phyloP scores from a whole-genome alignment of 2,888 invertebrate species.

The Drosophila infuscata region DNA sequence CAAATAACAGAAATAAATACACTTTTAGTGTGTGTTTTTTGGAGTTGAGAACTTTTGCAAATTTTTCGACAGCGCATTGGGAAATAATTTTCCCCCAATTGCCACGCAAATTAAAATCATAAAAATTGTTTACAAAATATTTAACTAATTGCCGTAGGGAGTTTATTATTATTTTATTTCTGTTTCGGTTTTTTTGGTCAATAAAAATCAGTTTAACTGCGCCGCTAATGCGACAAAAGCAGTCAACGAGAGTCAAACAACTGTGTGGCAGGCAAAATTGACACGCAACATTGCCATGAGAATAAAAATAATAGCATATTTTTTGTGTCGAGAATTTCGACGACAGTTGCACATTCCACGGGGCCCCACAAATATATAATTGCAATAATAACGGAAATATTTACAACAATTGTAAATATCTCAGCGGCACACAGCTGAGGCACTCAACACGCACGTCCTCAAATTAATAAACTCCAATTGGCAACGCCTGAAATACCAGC shows the following conservation, averaged over 20 bases:
- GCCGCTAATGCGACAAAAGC: slow-evolving; percentile 63
- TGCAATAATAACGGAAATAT: slow-evolving; percentile 82
- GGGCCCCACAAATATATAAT: slow-evolving; percentile 77
- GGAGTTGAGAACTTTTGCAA: slow-evolving; percentile 19
- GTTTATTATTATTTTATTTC: background rate
- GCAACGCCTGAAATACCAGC: slow-evolving; percentile 45
- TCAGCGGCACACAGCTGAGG: slow-evolving; percentile 44
- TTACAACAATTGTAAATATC: slow-evolving; percentile 81
- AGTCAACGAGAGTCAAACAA: slow-evolving; percentile 38
- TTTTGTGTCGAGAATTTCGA: slow-evolving; percentile 7
- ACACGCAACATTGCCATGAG: slow-evolving; percentile 67
- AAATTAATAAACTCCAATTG: slow-evolving; percentile 81
- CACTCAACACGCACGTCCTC: slow-evolving; percentile 71
- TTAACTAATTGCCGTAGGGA: slow-evolving; percentile 31
- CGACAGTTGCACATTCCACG: slow-evolving; percentile 31
- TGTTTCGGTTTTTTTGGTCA: slow-evolving; percentile 3
- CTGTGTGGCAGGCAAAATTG: slow-evolving; percentile 16
- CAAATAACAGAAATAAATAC: slow-evolving; percentile 48
- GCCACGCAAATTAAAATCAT: slow-evolving; percentile 34
- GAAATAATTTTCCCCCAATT: slow-evolving; percentile 26
- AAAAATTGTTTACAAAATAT: slow-evolving; percentile 40
- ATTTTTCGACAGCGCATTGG: slow-evolving; percentile 34
- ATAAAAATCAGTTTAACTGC: slow-evolving; percentile 66
- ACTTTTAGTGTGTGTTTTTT: slow-evolving; percentile 14
- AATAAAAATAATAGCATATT: slow-evolving; percentile 29